Conservation (phyloP, 2,888 invertebrate species). For the Boloria euphrosyne region DNA sequence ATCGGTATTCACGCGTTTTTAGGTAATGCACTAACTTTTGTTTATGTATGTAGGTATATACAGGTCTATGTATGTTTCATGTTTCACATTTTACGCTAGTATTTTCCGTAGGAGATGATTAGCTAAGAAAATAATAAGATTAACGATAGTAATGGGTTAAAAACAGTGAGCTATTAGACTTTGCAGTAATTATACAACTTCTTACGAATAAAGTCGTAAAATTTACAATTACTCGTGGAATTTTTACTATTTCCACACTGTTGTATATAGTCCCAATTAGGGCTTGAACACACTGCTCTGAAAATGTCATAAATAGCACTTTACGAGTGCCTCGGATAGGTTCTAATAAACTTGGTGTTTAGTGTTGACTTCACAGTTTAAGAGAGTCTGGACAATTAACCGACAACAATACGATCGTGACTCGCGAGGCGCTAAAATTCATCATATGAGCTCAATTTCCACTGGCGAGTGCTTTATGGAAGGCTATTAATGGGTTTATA, state of each 20-base stretch:
- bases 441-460: conserved; percentile 21
- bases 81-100: no score
- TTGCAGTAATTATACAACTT: conserved; percentile 31
- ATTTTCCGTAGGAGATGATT: no score
- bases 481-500: conserved; percentile 1
- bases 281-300: conserved; percentile 52
- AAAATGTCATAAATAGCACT: conserved; percentile 59
- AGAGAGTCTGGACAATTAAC: conserved; percentile 43
- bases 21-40: no score
- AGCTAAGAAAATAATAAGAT: no score
- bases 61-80: no score
- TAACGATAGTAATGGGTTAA: neutral
- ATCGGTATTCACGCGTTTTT: no score
- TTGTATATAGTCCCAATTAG: conserved; percentile 64
- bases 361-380: conserved; percentile 57
- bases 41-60: no score
- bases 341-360: conserved; percentile 61
- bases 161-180: conserved; percentile 27
- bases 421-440: conserved; percentile 25
- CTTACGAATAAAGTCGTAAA: conserved; percentile 44
- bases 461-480: conserved; percentile 12
- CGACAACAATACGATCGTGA: conserved; percentile 20
- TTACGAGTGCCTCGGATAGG: conserved; percentile 61
- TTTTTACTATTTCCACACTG: conserved; percentile 38
- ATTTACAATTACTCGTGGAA: conserved; percentile 36